These are phyloP conservation scores for Erinaceus europaeus DNA, from an alignment of 2,113 vertebrate species.

Conservation along the genomic window DNA sequence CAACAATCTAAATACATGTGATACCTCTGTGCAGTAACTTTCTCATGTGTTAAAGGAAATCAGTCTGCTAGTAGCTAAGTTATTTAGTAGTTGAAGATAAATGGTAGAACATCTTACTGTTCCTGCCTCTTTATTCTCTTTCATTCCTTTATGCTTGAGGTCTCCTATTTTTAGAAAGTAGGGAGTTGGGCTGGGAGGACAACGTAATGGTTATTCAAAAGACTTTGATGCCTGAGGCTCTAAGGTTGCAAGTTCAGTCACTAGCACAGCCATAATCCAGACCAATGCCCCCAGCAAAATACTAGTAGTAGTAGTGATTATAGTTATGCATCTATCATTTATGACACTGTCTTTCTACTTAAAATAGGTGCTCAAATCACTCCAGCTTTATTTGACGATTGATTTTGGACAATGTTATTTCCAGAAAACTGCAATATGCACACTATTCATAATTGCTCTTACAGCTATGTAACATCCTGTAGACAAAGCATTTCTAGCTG, in stretches of 20 bases:
- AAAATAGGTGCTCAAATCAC: background rate
- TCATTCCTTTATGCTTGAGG: background rate
- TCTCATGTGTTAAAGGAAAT: background rate
- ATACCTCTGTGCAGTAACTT: background rate
- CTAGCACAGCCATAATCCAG: too few species aligned
- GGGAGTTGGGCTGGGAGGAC: too few species aligned
- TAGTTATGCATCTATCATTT: too few species aligned
- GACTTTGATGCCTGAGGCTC: too few species aligned
- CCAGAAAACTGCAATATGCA: conserved; percentile 58
- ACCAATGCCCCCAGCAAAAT: too few species aligned
- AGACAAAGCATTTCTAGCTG: conserved; percentile 71
- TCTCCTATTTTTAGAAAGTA: background rate
- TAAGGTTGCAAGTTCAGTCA: too few species aligned
- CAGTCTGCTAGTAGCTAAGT: background rate
- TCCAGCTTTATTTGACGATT: background rate
- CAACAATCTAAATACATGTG: background rate
- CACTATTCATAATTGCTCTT: conserved; percentile 68
- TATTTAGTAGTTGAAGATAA: background rate
- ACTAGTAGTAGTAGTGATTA: too few species aligned
- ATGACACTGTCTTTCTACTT: too few species aligned
- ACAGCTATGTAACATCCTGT: conserved; percentile 76
- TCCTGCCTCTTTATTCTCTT: background rate
- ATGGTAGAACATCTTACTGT: too few species aligned
- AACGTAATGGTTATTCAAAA: too few species aligned
- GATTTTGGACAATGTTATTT: conserved; percentile 51